Conservation (phyloP, 2,888 invertebrate species). For the Agrochola lychnidis region DNA sequence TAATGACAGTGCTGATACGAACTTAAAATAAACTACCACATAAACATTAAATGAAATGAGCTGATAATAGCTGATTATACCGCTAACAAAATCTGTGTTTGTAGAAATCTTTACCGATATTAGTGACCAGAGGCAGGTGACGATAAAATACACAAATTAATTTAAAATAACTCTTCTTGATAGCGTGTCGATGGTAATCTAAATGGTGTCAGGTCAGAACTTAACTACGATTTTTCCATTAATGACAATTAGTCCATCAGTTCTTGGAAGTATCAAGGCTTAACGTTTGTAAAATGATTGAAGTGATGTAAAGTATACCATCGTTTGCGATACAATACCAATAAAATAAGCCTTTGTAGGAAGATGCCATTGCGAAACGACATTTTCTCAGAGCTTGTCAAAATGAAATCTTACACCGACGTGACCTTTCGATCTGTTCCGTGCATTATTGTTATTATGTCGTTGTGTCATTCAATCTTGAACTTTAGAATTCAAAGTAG, state of each 20-base stretch:
- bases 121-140: neutral
- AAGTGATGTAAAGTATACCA: neutral
- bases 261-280: neutral
- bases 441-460: conserved; percentile 52
- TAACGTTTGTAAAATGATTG: neutral
- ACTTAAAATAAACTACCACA: neutral
- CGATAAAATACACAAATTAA: neutral
- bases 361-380: conserved; percentile 23
- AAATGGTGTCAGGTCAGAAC: neutral
- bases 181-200: neutral
- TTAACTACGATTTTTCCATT: neutral
- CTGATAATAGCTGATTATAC: neutral
- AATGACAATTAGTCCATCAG: neutral
- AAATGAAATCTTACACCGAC: conserved; percentile 49
- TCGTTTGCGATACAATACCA: conserved; percentile 3
- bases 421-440: conserved; percentile 54
- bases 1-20: neutral
- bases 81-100: conserved; percentile 4
- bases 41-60: neutral
- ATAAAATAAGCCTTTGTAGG: conserved; percentile 16
- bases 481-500: conserved; percentile 51
- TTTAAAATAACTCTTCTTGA: neutral
- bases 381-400: conserved; percentile 45
- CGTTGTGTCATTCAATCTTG: conserved; percentile 59
- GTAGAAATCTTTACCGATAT: neutral